These are phyloP conservation scores for Rhagologus leucostigma DNA, from an alignment of 2,113 vertebrate genomes.

Conservation along the genomic window DNA sequence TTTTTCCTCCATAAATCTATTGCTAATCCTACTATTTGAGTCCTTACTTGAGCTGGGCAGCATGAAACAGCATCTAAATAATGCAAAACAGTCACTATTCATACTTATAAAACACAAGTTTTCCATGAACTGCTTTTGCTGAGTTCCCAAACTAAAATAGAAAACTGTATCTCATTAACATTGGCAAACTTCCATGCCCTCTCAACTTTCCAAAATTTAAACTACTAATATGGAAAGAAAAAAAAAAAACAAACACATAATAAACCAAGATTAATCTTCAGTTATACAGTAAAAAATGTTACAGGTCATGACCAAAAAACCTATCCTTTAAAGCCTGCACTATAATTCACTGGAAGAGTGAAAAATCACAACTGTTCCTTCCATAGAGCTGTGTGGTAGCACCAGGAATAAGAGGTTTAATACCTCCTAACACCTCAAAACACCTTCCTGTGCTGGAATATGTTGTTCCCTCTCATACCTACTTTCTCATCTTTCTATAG, in stretches of 20 bases:
- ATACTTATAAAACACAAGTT: neutral
- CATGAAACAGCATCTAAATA: neutral
- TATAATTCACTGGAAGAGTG: neutral
- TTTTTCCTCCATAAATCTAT: neutral
- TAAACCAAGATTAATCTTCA: neutral
- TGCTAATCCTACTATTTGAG: neutral
- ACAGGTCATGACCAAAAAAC: neutral
- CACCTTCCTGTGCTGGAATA: neutral
- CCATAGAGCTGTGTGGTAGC: neutral
- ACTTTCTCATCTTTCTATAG: neutral
- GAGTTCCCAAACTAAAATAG: slow-evolving; percentile 29
- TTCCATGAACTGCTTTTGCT: neutral
- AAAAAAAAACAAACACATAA: neutral
- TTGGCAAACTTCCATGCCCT: neutral
- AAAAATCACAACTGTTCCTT: neutral
- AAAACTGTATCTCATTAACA: neutral
- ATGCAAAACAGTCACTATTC: neutral
- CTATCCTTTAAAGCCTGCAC: neutral
- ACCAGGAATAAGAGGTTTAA: fast-evolving
- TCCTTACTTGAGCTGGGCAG: neutral
- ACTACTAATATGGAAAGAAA: neutral
- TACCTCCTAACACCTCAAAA: neutral
- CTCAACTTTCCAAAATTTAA: neutral
- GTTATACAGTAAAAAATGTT: neutral
- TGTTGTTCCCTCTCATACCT: neutral